These are phyloP conservation scores for Volucella inflata DNA, from an alignment of 2,888 invertebrate genomes.

Conservation along the genomic window DNA sequence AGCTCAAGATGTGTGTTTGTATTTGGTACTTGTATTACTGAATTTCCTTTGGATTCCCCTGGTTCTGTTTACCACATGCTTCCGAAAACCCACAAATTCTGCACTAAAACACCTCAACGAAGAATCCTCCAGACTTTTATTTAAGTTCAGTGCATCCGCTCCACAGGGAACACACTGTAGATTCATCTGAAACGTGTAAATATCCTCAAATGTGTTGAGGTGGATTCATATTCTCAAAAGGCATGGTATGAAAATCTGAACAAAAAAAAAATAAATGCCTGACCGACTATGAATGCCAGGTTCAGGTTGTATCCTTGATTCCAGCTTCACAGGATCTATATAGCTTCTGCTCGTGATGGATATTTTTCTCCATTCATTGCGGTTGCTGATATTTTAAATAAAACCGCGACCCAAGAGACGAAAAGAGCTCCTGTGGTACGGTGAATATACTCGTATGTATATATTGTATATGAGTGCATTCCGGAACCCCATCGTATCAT, in stretches of 20 bases:
- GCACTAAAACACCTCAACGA: background rate
- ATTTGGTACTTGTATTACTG: no score
- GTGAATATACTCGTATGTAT: no score
- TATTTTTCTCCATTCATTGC: conserved; percentile 18
- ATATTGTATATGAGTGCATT: no score
- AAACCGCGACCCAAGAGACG: conserved; percentile 1
- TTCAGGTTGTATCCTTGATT: conserved; percentile 39
- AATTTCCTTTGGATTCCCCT: no score
- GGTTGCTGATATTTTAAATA: conserved; percentile 38
- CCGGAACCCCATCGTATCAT: no score
- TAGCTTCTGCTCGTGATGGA: conserved; percentile 14
- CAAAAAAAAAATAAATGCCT: conserved; percentile 5
- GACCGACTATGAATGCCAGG: conserved; percentile 26
- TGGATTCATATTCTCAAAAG: background rate
- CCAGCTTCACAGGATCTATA: conserved; percentile 22
- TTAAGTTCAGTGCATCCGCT: conserved; percentile 27
- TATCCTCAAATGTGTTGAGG: conserved; percentile 10
- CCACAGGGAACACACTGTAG: background rate
- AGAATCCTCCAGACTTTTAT: background rate
- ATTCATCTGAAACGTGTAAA: conserved; percentile 16
- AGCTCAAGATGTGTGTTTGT: no score
- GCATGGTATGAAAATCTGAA: background rate
- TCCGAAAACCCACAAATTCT: background rate
- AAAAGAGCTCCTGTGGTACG: no score
- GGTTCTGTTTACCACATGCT: conserved; percentile 5